Evolutionary conservation across 2,888 invertebrate species (phyloP), one percentile per base, ranked within the genome.

Genomic region (Lycaena phlaeas): DNA sequence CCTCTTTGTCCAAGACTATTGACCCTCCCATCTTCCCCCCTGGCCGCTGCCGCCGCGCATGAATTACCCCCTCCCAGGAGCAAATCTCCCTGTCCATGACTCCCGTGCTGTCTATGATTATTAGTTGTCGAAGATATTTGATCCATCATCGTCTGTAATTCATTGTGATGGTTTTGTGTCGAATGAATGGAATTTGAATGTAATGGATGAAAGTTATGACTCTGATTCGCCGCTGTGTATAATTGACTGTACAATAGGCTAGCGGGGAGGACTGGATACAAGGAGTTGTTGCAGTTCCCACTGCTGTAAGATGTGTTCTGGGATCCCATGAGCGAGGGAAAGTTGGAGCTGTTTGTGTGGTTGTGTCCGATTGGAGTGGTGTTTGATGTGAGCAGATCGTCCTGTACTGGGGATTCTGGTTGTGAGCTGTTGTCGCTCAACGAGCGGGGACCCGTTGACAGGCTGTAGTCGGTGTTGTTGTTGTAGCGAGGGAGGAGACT

Each of bases 231-330:
- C 1, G 92, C 92, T 2, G 93, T 92, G 56, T 94, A 94, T 12
- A 94, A 71, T 62, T 94, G 94, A 4, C 94, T 94, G 72, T 94
- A 95, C 2, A 95, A 79, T 48, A 94, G 77, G 56, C 94, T 94
- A 1, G 91, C 91, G 1, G 94, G 94, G 25, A 94, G 74, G 3
- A 94, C 94, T 0, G 92, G 92, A 58, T 92, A 92, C 0, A 91
- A 66, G 0, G 91, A 91, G 52, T 91, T 90, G 67, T 91, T 91
- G 59, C 90, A 91, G 54, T 89, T 90, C 51, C 85, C 78, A 50
- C 81, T 74, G 1, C 87, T 76, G 54, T 89, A 89, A 27, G 87
- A 85, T 14, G 88, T 72, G 44, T 87, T 86, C 54, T 89, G 89
- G 45, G 87, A 82, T 17, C 89, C 88, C 69, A 88, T 87, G 50